These are phyloP conservation scores for Mungos mungo DNA, from an alignment of 2,113 vertebrate genomes.

Conservation along the genomic window DNA sequence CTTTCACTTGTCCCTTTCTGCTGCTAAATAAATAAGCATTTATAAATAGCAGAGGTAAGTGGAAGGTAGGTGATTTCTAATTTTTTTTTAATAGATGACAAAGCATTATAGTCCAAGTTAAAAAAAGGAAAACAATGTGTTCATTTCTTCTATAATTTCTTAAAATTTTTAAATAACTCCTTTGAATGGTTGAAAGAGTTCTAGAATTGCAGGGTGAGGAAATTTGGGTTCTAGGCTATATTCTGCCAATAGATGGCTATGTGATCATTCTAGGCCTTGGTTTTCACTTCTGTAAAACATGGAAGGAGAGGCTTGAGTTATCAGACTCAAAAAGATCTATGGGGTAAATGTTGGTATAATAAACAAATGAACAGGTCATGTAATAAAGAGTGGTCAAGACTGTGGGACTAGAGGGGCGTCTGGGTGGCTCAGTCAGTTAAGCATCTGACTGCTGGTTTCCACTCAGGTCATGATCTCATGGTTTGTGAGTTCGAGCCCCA, in stretches of 20 bases:
- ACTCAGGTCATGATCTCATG: too few relatives aligned
- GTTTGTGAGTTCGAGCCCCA: too few relatives aligned
- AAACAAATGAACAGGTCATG: background rate
- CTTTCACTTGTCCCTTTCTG: background rate
- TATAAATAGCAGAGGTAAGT: background rate
- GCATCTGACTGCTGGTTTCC: too few relatives aligned
- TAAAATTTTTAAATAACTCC: background rate
- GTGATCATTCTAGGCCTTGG: background rate
- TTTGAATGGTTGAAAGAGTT: background rate
- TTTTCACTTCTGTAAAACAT: background rate
- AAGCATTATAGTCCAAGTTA: background rate
- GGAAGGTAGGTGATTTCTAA: background rate
- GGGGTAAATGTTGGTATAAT: background rate
- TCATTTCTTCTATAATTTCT: background rate
- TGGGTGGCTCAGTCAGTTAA: too few relatives aligned
- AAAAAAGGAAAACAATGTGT: background rate
- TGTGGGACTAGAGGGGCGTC: background rate
- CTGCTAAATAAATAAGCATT: background rate
- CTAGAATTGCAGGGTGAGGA: background rate
- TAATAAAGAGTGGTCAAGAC: background rate
- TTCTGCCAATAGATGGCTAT: background rate
- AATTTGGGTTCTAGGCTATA: background rate
- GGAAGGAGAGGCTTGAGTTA: background rate
- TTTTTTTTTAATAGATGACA: background rate
- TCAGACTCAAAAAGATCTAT: background rate